Evolutionary conservation across 2,797 vertebrate genomes (phyloP).

Genomic region (Apogon talboti): DNA sequence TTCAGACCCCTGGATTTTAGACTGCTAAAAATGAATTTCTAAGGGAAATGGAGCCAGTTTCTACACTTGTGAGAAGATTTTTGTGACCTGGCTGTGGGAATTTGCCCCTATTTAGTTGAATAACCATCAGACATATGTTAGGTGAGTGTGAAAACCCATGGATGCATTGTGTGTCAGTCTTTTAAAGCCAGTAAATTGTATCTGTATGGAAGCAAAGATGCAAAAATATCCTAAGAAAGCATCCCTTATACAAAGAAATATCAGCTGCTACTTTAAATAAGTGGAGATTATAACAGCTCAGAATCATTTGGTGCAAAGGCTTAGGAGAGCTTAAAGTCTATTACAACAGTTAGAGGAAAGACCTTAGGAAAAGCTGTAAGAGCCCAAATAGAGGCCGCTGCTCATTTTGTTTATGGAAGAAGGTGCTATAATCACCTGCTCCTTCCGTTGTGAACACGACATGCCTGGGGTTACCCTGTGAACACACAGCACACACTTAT

Average conservation of each 20-base stretch:
- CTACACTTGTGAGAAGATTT: too few relatives aligned
- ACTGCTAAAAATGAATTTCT: too few relatives aligned
- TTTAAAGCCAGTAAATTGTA: background rate
- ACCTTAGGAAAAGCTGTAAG: constrained; percentile 13
- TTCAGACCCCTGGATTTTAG: too few relatives aligned
- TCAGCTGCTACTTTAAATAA: constrained; percentile 18
- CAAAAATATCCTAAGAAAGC: background rate
- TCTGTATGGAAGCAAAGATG: background rate
- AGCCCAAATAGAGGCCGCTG: constrained; percentile 37
- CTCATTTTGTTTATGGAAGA: constrained; percentile 35
- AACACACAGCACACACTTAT: constrained; percentile 6
- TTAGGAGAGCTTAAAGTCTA: constrained; percentile 40
- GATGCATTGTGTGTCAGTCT: too few relatives aligned
- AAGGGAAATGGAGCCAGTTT: too few relatives aligned
- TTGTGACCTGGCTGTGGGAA: too few relatives aligned
- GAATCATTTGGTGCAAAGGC: constrained; percentile 47
- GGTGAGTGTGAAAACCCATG: too few relatives aligned
- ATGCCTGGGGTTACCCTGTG: constrained; percentile 48
- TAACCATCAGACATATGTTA: too few relatives aligned
- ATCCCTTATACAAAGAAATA: background rate
- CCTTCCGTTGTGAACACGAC: constrained; percentile 26
- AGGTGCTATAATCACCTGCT: constrained; percentile 46
- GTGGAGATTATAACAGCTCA: constrained; percentile 36
- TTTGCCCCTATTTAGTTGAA: too few relatives aligned
- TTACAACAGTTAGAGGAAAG: constrained; percentile 6